phyloP scores from a whole-genome alignment of 2,888 invertebrate species.

The Tiphia femorata region DNA sequence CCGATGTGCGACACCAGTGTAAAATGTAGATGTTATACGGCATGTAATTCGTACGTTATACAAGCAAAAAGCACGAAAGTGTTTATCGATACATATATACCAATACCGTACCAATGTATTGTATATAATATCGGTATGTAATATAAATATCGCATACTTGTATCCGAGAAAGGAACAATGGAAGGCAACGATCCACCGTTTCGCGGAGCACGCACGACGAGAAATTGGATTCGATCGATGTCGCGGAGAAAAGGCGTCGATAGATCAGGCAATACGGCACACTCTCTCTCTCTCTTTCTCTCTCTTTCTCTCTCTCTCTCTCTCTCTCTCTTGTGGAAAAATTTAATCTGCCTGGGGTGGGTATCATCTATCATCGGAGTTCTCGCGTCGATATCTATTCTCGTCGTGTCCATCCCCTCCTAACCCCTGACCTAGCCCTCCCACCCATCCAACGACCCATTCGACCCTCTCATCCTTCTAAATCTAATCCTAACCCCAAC shows the following conservation, averaged over 20 bases:
- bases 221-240: neutral
- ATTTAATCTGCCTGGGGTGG: too few species aligned
- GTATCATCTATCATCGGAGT: neutral
- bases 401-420: too few species aligned
- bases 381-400: neutral
- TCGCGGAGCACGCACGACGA: neutral
- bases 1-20: conserved; percentile 35
- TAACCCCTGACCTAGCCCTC: too few species aligned
- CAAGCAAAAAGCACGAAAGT: conserved; percentile 51
- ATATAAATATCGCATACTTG: neutral
- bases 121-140: neutral
- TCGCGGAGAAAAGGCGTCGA: neutral
- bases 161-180: conserved; percentile 4
- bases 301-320: neutral
- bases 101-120: too few species aligned
- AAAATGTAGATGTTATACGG: conserved; percentile 45
- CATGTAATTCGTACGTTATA: conserved; percentile 54
- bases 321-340: neutral
- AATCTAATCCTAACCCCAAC: too few species aligned
- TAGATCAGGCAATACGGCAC: too few species aligned
- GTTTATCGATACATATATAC: too few species aligned
- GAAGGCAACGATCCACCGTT: conserved; percentile 16
- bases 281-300: too few species aligned
- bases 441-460: too few species aligned
- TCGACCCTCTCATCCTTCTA: too few species aligned